Evolutionary conservation across 1,140 invertebrate genomes (phyloP).

Genomic region (Ceratina japonica): DNA sequence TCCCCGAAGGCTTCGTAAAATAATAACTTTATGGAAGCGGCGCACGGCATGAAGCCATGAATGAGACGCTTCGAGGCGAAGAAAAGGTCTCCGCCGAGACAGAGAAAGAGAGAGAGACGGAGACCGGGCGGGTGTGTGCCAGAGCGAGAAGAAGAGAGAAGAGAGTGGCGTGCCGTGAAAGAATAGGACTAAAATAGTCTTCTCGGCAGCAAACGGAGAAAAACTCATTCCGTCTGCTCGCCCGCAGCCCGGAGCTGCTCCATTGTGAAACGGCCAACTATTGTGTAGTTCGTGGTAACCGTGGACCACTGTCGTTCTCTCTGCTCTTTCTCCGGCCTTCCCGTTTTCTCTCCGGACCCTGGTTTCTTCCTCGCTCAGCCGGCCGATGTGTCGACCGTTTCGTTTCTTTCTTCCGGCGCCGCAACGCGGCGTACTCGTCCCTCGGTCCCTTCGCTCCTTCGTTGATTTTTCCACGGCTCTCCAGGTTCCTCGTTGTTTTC

Average conservation of each 20-base stretch:
- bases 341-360: background rate
- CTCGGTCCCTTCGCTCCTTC: background rate
- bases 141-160: slow-evolving; percentile 18
- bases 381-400: background rate
- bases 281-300: slow-evolving; percentile 67
- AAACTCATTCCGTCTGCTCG: slow-evolving; percentile 68
- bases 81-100: slow-evolving; percentile 40
- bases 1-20: slow-evolving; percentile 56
- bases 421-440: background rate
- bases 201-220: slow-evolving; percentile 64
- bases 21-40: slow-evolving; percentile 64
- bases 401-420: slow-evolving; percentile 4
- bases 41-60: slow-evolving; percentile 21
- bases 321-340: background rate
- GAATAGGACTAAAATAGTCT: slow-evolving; percentile 66
- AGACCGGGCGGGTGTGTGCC: no score
- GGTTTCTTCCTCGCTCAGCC: background rate
- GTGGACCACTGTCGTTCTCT: slow-evolving; percentile 56
- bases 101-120: slow-evolving; percentile 21
- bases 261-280: slow-evolving; percentile 65
- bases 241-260: slow-evolving; percentile 57
- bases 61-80: slow-evolving; percentile 42
- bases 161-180: slow-evolving; percentile 42
- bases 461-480: background rate
- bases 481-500: background rate